Base-by-base conservation (phyloP, 2,113 vertebrate genomes). In the Peromyscus californicus region DNA sequence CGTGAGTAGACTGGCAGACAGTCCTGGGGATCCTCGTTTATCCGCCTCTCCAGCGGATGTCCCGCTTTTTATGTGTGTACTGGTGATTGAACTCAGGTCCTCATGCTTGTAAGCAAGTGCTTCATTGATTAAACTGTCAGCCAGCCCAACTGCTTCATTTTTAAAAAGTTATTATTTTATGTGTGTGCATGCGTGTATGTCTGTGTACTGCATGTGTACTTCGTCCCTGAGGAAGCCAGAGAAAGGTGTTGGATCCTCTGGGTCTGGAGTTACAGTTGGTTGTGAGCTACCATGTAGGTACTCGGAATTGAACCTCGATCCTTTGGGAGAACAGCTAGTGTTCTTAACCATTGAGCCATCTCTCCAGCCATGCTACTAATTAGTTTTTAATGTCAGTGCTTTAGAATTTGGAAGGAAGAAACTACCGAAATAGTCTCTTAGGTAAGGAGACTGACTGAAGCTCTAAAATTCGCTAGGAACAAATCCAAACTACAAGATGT, bases 351-450 rank as follows among this genome's bases (percentile, higher is more conserved):
- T 29, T 39, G 22, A 84, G 24, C 57, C 13, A 42, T 84, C 57
- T 39, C 59, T 63, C n/a, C 13, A 84, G 59, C 57, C 57, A 63
- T 84, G 24, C 61, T 51, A 86, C 0, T 57, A 57, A 19, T 26
- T 48, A 75, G 11, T 76, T 80, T 95, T 95, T 45, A 7, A 57
- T 39, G 51, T 74, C 78, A 91, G 33, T 91, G 22, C 24, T 85
- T 89, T 95, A 84, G 19, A 72, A 75, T 95, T 88, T 74, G 3
- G 10, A 39, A 57, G 9, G 24, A 12, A 21, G 6, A 90, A 93
- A 91, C 11, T 92, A 39, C 54, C 31, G 22, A 88, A 93, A 59
- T 93, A 48, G n/a, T 69, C 10, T 95, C 29, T 94, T 79, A 48
- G 83, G 3, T 85, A 89, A 86, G 69, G 36, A 82, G 48, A 90